Conservation (phyloP, 2,113 vertebrate genomes). For the Menura novaehollandiae region DNA sequence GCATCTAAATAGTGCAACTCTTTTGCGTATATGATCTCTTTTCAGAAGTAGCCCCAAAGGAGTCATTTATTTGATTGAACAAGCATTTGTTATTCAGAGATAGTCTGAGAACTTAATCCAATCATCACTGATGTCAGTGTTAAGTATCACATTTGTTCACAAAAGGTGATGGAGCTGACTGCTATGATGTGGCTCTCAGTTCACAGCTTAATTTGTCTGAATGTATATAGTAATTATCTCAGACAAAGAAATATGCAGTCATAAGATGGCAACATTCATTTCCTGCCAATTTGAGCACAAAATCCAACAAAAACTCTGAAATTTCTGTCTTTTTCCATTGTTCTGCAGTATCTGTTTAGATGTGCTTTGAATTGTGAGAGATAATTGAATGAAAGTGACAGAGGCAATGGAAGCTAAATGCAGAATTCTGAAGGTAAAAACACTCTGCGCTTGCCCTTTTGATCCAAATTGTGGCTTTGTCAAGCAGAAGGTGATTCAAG, state of each 20-base stretch:
- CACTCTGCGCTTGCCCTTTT: neutral
- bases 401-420: neutral
- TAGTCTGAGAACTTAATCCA: neutral
- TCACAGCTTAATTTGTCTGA: neutral
- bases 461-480: neutral
- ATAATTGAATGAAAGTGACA: neutral
- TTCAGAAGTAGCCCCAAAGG: neutral
- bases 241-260: neutral
- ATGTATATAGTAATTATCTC: neutral
- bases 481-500: neutral
- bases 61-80: neutral
- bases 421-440: neutral
- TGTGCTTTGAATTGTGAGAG: neutral
- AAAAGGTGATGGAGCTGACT: neutral
- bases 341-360: neutral
- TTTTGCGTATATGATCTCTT: neutral
- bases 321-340: neutral
- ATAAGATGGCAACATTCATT: neutral
- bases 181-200: neutral
- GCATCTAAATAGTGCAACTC: neutral
- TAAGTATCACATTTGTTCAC: neutral
- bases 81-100: neutral
- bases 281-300: neutral
- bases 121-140: neutral
- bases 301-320: neutral